Evolutionary conservation across 2,797 vertebrate genomes (phyloP).

Genomic region (Oryzias sinensis): DNA sequence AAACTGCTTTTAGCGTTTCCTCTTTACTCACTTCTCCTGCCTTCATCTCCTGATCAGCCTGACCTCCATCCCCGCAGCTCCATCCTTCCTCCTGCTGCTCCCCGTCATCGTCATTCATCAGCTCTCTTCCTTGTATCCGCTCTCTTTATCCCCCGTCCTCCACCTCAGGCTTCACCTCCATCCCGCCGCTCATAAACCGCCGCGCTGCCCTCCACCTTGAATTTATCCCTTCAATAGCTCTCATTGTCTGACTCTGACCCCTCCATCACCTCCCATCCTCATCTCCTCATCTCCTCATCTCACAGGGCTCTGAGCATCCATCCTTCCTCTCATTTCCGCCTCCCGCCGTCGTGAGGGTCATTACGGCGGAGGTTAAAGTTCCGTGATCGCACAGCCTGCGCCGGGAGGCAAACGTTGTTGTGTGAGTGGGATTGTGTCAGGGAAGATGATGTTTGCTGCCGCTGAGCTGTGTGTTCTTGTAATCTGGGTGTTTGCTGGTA

Average conservation of each 20-base stretch:
- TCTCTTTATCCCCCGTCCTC: slow-evolving; percentile 17
- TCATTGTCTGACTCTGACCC: slow-evolving; percentile 37
- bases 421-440: background rate
- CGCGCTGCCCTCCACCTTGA: slow-evolving; percentile 36
- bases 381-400: background rate
- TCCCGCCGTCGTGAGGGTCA: slow-evolving; percentile 27
- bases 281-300: slow-evolving; percentile 11
- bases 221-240: slow-evolving; percentile 23
- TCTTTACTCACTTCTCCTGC: background rate
- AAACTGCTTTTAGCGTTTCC: background rate
- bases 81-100: background rate
- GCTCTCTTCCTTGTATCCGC: slow-evolving; percentile 11
- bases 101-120: slow-evolving; percentile 4
- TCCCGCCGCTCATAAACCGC: slow-evolving; percentile 19
- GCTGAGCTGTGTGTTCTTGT: no score
- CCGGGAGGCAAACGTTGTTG: background rate
- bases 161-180: slow-evolving; percentile 6
- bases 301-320: slow-evolving; percentile 15
- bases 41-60: background rate
- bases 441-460: no score
- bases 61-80: slow-evolving; percentile 15
- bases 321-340: slow-evolving; percentile 23
- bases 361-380: slow-evolving; percentile 45
- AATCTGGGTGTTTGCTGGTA: no score
- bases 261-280: slow-evolving; percentile 21